Percentiles rank a stretch among this genome's conserved stretches.
Conservation (phyloP, 2,113 vertebrate genomes). For the Thunnus thynnus region DNA sequence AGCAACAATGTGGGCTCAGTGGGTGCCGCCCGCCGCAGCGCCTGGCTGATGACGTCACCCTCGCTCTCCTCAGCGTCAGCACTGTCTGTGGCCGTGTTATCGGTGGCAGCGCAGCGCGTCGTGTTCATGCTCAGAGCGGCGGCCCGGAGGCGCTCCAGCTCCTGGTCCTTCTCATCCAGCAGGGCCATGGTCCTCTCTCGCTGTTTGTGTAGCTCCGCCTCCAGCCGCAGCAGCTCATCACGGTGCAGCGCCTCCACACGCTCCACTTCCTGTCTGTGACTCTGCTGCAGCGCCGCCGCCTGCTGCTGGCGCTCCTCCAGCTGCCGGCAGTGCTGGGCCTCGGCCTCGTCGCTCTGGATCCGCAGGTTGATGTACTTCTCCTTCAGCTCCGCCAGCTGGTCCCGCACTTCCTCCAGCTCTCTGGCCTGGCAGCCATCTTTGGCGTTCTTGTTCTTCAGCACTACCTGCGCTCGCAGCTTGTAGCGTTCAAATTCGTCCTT, state of each 20-base stretch:
- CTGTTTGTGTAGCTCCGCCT: constrained; percentile 95
- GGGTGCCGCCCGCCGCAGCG: constrained; percentile 74
- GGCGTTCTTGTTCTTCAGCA: constrained; percentile 91
- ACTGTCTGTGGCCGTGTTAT: fast-evolving
- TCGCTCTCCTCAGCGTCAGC: constrained; percentile 71
- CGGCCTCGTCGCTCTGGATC: constrained; percentile 87
- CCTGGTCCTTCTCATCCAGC: constrained; percentile 92
- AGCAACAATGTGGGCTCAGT: constrained; percentile 91
- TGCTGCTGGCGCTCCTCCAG: constrained; percentile 85
- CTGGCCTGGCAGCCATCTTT: constrained; percentile 88
- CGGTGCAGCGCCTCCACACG: constrained; percentile 82
- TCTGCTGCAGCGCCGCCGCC: constrained; percentile 81
- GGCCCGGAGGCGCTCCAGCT: constrained; percentile 89
- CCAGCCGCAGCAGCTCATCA: constrained; percentile 87
- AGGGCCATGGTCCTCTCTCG: constrained; percentile 91
- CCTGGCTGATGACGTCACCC: constrained; percentile 81
- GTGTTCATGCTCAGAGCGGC: constrained; percentile 42
- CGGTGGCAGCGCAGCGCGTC: background rate
- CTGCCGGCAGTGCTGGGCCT: constrained; percentile 80
- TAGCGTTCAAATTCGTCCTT: constrained; percentile 96
- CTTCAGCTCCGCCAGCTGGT: constrained; percentile 91
- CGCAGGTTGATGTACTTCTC: constrained; percentile 93
- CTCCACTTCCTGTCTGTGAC: constrained; percentile 90
- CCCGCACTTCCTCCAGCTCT: constrained; percentile 91
- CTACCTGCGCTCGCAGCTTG: constrained; percentile 92